Conservation (phyloP, 2,888 invertebrate species). For the Scelioninae gen. 2 region DNA sequence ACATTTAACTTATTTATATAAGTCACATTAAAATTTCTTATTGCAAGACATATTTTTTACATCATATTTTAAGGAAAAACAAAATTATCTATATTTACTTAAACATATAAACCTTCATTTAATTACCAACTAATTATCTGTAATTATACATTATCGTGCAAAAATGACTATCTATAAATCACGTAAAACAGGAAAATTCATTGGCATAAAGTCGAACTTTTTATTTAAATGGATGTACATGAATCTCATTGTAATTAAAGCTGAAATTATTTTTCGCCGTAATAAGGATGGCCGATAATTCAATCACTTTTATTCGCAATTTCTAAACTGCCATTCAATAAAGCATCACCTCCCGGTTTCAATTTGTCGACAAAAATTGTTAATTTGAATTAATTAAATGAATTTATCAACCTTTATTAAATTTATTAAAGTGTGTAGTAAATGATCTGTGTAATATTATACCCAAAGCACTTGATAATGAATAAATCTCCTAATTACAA, state of each 20-base stretch:
- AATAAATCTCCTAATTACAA: background rate
- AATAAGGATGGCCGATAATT: slow-evolving; percentile 35
- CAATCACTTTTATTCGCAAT: slow-evolving; percentile 32
- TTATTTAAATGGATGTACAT: slow-evolving; percentile 1
- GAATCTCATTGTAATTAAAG: slow-evolving; percentile 30
- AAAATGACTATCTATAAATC: too few relatives aligned
- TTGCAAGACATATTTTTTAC: too few relatives aligned
- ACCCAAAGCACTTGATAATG: background rate
- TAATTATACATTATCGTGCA: slow-evolving; percentile 20
- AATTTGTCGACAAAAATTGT: slow-evolving; percentile 5
- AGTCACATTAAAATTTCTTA: too few relatives aligned
- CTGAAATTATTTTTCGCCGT: slow-evolving; percentile 21
- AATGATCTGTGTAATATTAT: background rate
- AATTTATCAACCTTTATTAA: too few relatives aligned
- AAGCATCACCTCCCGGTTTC: slow-evolving; percentile 15
- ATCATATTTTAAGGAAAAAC: too few relatives aligned
- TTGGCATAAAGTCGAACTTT: slow-evolving; percentile 1
- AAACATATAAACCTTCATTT: too few relatives aligned
- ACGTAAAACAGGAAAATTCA: too few relatives aligned
- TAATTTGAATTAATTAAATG: background rate
- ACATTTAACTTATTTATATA: too few relatives aligned
- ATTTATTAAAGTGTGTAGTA: too few relatives aligned
- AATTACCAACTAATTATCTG: background rate
- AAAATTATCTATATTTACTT: too few relatives aligned
- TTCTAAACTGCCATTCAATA: slow-evolving; percentile 9